Conservation (phyloP, 2,113 vertebrate genomes). For the Solea senegalensis region DNA sequence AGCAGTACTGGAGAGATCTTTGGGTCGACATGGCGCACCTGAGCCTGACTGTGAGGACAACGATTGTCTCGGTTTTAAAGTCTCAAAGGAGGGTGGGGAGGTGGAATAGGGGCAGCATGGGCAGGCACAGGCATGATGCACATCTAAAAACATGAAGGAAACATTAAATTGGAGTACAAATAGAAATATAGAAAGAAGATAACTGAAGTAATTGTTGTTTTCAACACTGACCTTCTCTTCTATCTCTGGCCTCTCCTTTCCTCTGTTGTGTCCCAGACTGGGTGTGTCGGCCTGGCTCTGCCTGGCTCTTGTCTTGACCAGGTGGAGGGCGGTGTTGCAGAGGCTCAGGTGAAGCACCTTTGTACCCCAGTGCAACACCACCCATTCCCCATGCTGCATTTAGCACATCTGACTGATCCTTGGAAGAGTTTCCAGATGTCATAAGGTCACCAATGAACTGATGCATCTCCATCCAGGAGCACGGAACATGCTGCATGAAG, state of each 20-base stretch:
- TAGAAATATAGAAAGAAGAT: background rate
- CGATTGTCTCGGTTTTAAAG: slow-evolving; percentile 60
- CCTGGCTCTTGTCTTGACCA: slow-evolving; percentile 51
- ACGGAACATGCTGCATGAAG: slow-evolving; percentile 63
- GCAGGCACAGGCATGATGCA: slow-evolving; percentile 76
- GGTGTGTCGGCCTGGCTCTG: slow-evolving; percentile 9
- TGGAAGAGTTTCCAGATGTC: slow-evolving; percentile 68
- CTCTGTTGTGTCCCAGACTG: slow-evolving; percentile 44
- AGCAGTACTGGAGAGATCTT: slow-evolving; percentile 47
- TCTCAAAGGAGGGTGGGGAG: slow-evolving; percentile 53
- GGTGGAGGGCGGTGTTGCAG: slow-evolving; percentile 30
- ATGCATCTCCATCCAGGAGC: slow-evolving; percentile 84
- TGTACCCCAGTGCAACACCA: slow-evolving; percentile 55
- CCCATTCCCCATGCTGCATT: slow-evolving; percentile 70
- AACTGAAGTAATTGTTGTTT: fast-evolving
- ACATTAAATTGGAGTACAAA: background rate
- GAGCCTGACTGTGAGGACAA: slow-evolving; percentile 14
- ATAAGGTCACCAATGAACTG: slow-evolving; percentile 82
- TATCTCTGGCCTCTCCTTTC: slow-evolving; percentile 35
- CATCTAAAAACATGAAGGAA: slow-evolving; percentile 50
- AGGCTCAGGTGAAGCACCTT: slow-evolving; percentile 47
- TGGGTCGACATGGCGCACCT: slow-evolving; percentile 36
- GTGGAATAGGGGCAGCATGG: slow-evolving; percentile 78
- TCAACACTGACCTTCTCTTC: slow-evolving; percentile 38
- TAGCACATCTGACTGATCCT: slow-evolving; percentile 68